Base-by-base conservation (phyloP, 30 jellyfish, hydroid and myxozoan species). In the Aurelia aurita complex sp. Pacific region DNA sequence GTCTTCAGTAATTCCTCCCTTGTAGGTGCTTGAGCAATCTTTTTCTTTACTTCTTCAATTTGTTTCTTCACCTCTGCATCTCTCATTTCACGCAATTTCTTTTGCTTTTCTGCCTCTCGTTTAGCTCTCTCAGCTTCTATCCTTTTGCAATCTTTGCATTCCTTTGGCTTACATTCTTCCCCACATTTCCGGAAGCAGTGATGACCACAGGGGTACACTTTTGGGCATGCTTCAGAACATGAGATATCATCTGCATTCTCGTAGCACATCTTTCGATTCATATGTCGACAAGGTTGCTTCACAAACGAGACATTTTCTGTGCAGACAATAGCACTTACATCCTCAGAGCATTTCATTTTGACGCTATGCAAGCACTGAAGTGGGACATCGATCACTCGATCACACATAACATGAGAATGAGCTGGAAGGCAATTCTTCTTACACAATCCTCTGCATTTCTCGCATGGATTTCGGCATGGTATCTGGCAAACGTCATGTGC, bases 311-410 rank as follows among this genome's bases (percentile, higher is more conserved):
- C 75, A 17, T 17, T 46, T 13, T 18, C 61, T 5, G 23, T 63
- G 82, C 97, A 89, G 32, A 3, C 15, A 9, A 42, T 12, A 14
- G 11, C 40, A 17, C 35, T 29, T 10, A 3, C 52, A 59, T 80
- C 85, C 23, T 81, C 85, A 29, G 14, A 69, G 63, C 97, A 89
- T n/a, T 42, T 35, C 55, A 54, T 83, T 34, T 15, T 23, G 40
- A 61, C 94, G 5, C 10, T 75, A 75, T 89, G 97, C 2, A 38
- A 76, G 69, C 97, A 89, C 3, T 60, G 80, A 13, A 64, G 87
- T 18, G n/a, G 46, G 60, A 8, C 6, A 6, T 23, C 51, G 9
- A 84, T 46, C 73, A 63, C 32, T 12, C 42, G 10, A 23, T 46
- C 52, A 23, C 94, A 84, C n/a, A 34, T 54, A 4, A 11, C 74